These are phyloP conservation scores for Agrochola litura DNA, from an alignment of 2,888 invertebrate species.

Conservation along the genomic window DNA sequence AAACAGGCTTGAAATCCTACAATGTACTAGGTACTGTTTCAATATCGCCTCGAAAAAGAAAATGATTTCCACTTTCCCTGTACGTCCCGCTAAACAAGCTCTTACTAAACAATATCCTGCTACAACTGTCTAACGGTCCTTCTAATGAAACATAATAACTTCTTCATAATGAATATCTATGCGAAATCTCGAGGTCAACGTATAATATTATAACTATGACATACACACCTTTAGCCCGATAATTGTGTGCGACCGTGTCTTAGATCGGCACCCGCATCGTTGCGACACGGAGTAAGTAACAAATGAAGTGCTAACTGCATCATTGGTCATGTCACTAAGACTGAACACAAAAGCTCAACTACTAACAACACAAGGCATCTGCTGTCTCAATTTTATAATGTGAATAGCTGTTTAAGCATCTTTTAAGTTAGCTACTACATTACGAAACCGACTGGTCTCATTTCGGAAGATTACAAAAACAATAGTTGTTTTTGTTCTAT, in stretches of 20 bases:
- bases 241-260: conserved; percentile 56
- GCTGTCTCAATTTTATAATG: neutral
- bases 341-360: neutral
- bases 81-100: neutral
- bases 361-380: neutral
- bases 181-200: conserved; percentile 54
- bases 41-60: too few species aligned
- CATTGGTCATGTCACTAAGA: neutral
- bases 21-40: too few species aligned
- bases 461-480: neutral
- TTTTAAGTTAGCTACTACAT: neutral
- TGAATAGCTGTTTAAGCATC: neutral
- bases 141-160: conserved; percentile 54
- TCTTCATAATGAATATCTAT: conserved; percentile 36
- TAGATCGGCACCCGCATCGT: conserved; percentile 37
- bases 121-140: conserved; percentile 18
- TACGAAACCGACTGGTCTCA: neutral
- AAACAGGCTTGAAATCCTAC: too few species aligned
- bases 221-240: conserved; percentile 52
- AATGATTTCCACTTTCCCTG: neutral
- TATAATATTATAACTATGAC: conserved; percentile 56
- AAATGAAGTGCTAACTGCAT: conserved; percentile 27
- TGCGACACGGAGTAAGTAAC: conserved; percentile 14
- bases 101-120: conserved; percentile 15
- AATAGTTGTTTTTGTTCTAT: neutral